These are phyloP conservation scores for Phoebastria nigripes DNA, from an alignment of 2,797 vertebrate species.

Conservation along the genomic window DNA sequence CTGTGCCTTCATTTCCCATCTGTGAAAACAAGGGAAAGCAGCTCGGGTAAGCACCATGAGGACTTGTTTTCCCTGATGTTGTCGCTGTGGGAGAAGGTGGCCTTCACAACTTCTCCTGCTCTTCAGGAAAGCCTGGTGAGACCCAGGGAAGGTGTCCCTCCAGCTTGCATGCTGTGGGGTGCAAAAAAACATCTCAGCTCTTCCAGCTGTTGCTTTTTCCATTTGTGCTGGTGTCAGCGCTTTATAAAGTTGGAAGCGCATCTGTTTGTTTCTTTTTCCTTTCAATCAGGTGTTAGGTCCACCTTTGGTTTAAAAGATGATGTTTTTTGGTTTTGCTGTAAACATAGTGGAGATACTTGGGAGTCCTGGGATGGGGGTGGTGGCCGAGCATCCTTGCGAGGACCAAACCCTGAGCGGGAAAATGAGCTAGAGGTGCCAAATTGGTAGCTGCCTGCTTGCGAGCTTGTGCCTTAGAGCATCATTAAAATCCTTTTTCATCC, in stretches of 20 bases:
- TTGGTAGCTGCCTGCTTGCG: neutral
- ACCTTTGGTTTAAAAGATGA: neutral
- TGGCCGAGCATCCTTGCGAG: neutral
- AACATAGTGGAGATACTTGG: neutral
- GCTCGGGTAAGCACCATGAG: rapidly evolving
- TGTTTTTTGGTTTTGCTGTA: neutral
- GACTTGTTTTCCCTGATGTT: rapidly evolving
- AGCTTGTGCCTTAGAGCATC: neutral
- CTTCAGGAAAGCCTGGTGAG: neutral
- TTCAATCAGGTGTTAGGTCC: neutral
- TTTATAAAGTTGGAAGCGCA: neutral
- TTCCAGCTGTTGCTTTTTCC: neutral
- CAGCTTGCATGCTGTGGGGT: neutral
- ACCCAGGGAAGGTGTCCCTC: neutral
- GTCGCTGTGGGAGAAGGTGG: rapidly evolving
- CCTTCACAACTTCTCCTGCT: neutral
- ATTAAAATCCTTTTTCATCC: neutral
- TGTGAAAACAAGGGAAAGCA: neutral
- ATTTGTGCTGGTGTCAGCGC: rapidly evolving
- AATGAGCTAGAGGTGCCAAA: neutral
- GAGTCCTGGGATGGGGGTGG: neutral
- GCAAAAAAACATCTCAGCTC: neutral
- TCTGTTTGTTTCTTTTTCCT: neutral
- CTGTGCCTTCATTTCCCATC: neutral
- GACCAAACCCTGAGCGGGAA: neutral